phyloP scores from a whole-genome alignment of 2,113 vertebrate species.

The Megaleporinus macrocephalus region DNA sequence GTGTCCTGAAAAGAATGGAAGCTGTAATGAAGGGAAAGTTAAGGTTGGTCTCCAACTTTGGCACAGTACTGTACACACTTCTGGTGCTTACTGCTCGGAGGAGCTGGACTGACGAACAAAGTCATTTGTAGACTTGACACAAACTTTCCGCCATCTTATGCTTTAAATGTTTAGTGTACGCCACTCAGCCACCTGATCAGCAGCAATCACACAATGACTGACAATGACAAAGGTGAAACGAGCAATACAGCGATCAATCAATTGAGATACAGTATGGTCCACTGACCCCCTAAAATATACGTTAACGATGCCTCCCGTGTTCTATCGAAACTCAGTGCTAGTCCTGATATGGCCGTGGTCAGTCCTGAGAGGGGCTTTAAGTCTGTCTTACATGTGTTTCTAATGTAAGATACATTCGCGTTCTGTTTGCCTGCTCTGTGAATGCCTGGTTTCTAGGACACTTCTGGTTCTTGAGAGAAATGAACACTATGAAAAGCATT shows the following conservation, averaged over 20 bases:
- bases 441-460: conserved; percentile 16
- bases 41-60: no score
- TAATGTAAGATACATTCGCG: conserved; percentile 17
- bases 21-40: no score
- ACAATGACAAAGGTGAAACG: neutral
- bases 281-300: neutral
- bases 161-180: neutral
- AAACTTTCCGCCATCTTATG: no score
- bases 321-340: neutral
- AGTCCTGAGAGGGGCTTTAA: conserved; percentile 35
- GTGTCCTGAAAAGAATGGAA: no score
- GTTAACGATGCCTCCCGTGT: neutral
- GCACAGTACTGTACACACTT: no score
- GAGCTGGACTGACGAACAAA: no score
- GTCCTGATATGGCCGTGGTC: conserved; percentile 11
- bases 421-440: neutral
- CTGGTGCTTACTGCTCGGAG: no score
- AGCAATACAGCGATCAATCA: neutral
- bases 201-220: neutral
- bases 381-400: neutral
- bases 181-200: neutral
- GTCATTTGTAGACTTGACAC: no score
- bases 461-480: conserved; percentile 21
- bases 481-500: neutral
- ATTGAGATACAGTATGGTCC: neutral